Percentiles rank a stretch among this genome's conserved stretches.
Conservation (phyloP, 2,797 vertebrate species). For the Amniataba percoides region DNA sequence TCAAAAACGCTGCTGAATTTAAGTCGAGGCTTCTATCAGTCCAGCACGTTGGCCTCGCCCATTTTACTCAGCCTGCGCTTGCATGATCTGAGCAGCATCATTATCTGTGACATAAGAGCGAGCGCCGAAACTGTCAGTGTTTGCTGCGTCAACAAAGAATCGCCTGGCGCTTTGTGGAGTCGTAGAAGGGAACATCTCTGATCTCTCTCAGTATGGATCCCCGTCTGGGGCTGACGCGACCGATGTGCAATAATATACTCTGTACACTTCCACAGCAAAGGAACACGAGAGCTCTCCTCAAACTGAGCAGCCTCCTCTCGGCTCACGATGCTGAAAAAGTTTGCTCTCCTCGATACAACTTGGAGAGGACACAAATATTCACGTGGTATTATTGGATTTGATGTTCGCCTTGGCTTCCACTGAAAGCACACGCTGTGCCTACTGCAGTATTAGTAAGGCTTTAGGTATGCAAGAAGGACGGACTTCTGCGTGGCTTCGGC, state of each 20-base stretch:
- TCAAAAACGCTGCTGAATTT: neutral
- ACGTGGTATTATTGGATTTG: constrained; percentile 43
- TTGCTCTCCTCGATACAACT: constrained; percentile 27
- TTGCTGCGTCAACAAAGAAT: constrained; percentile 16
- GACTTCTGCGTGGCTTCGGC: constrained; percentile 27
- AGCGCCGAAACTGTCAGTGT: constrained; percentile 7
- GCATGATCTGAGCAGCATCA: neutral
- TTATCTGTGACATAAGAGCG: constrained; percentile 19
- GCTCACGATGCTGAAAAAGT: constrained; percentile 23
- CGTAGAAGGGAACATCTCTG: neutral
- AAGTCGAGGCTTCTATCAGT: neutral
- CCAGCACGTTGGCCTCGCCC: neutral
- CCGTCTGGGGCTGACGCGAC: constrained; percentile 27
- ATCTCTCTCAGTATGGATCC: constrained; percentile 11
- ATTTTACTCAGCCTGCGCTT: neutral
- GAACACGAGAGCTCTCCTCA: constrained; percentile 11
- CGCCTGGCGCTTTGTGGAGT: neutral
- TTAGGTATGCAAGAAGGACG: constrained; percentile 43
- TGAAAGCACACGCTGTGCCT: constrained; percentile 58
- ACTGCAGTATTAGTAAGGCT: constrained; percentile 44
- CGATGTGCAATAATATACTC: constrained; percentile 20
- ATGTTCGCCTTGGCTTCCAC: constrained; percentile 30
- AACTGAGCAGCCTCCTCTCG: constrained; percentile 10
- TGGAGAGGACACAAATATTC: constrained; percentile 36
- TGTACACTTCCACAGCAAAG: constrained; percentile 24